A percentile compares a stretch with the other conserved stretches of the same genome.
Conservation (phyloP, 2,797 vertebrate species). For the Geotrypetes seraphini region DNA sequence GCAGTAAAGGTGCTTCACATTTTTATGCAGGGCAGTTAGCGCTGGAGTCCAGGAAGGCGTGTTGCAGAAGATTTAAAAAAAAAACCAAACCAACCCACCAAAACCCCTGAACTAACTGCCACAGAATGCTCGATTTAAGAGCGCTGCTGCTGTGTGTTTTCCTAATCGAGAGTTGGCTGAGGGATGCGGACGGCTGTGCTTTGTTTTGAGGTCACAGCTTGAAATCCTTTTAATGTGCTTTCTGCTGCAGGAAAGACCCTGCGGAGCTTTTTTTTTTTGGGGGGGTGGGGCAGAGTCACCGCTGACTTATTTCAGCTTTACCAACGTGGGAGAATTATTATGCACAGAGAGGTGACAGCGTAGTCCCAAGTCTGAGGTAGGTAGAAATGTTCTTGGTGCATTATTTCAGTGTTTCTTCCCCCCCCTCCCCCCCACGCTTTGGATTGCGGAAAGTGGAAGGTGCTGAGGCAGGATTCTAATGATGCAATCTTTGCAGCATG, state of each 20-base stretch:
- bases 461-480: constrained; percentile 31
- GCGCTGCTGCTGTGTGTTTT: constrained; percentile 36
- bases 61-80: constrained; percentile 46
- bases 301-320: constrained; percentile 19
- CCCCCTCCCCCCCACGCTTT: too few species aligned
- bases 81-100: too few species aligned
- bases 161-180: constrained; percentile 40
- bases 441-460: constrained; percentile 20
- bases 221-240: constrained; percentile 61
- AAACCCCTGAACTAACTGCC: constrained; percentile 32
- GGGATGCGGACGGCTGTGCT: constrained; percentile 44
- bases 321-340: constrained; percentile 31
- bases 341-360: constrained; percentile 19
- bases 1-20: constrained; percentile 56
- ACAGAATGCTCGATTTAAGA: constrained; percentile 49
- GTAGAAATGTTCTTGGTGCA: constrained; percentile 26
- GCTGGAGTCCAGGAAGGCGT: constrained; percentile 39
- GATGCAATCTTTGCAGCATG: constrained; percentile 22
- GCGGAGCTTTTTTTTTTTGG: constrained; percentile 42
- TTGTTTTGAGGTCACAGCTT: constrained; percentile 68
- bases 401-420: too few species aligned
- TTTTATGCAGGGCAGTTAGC: constrained; percentile 42
- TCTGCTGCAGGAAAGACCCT: constrained; percentile 56
- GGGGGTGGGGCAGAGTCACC: constrained; percentile 13
- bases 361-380: constrained; percentile 48